Evolutionary conservation across 2,113 vertebrate genomes (phyloP), one percentile per base, ranked within the genome.

Genomic region (Catharus bicknelli): DNA sequence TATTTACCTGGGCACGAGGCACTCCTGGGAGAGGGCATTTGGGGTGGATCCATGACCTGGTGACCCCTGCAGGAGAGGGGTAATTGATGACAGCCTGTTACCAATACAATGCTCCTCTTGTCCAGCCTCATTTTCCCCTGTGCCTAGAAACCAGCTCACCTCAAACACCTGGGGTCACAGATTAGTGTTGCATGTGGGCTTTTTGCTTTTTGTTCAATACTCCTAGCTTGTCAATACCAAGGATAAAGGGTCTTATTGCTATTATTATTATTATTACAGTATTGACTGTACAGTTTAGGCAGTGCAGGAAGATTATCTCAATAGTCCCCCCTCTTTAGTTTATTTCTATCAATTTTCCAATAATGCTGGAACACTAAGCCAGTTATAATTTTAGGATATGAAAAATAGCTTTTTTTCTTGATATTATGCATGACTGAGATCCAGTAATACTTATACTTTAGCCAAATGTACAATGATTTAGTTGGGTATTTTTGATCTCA

Each of bases 61-160:
- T 83, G 87, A 92, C 76, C 85, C 0, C 0, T 30, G 53, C 42
- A 73, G 30, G 23, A 59, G 70, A 90, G 67, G 89, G 57, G 75
- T 86, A 85, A 94, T 74, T 91, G 91, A 73, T 77, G 87, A 76
- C 78, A 91, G 67, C 67, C 78, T 76, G 78, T 51, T 74, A 55
- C 32, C 67, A 22, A 26, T 83, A 62, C 59, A 83, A 66, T 38
- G 10, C 19, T 66, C 72, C 59, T 62, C 51, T 48, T 77, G 75
- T 66, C 63, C 67, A 61, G 64, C 30, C 79, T 76, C 19, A 91
- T 95, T 92, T 94, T 73, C 82, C 76, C 58, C 67, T 68, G 48
- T 62, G 84, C 15, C 64, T 63, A 51, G 73, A 77, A 90, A 88
- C 38, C 48, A 77, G 76, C 38, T 82, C 40, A 40, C 58, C 67